Base-by-base conservation (phyloP, 2,113 vertebrate species). In the Motacilla tschutschensis region DNA sequence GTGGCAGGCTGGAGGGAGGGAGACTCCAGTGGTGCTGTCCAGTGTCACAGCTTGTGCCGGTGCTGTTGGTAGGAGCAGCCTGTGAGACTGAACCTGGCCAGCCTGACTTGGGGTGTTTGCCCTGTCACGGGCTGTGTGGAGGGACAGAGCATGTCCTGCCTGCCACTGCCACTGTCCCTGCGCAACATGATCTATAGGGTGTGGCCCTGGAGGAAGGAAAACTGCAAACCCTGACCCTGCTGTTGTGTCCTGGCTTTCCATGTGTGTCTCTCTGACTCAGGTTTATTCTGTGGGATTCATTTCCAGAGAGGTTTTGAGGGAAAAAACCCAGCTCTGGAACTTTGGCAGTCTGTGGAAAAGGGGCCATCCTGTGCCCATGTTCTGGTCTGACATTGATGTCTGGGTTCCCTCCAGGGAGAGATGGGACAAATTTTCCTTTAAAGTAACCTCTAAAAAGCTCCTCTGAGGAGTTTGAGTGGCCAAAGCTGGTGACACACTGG, bases 91-190 rank as follows among this genome's bases (percentile, higher is more conserved):
- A 69, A 33, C n/a, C 40, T 41, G 28, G 25, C 35, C 3, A 8
- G 2, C 16, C 36, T 41, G 57, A 24, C 29, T 41, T 17, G 9
- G 44, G 28, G 25, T 3, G 8, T 44, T 64, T 28, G 12, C 70
- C 21, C 31, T 51, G 58, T 5, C 1, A 0, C 0, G 5, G 13
- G 48, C 43, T 36, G 20, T 0, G 0, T 1, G 36, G 53, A 60
- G 64, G 29, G 20, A 29, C 41, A 33, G 33, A 29, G 33, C 8
- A 1, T 2, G 6, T 76, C 51, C 46, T 60, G 35, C 33, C 77
- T 26, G 50, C 29, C 44, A 16, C 70, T 28, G 54, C 40, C 44
- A 18, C 44, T 66, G n/a, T 43, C 40, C 54, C 29, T 40, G 40
- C 25, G 47, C 47, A 69, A 31, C 12, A 18, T 8, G 4, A 14